Evolutionary conservation across 2,888 invertebrate species (phyloP).

Genomic region (Cosmia pyralina): DNA sequence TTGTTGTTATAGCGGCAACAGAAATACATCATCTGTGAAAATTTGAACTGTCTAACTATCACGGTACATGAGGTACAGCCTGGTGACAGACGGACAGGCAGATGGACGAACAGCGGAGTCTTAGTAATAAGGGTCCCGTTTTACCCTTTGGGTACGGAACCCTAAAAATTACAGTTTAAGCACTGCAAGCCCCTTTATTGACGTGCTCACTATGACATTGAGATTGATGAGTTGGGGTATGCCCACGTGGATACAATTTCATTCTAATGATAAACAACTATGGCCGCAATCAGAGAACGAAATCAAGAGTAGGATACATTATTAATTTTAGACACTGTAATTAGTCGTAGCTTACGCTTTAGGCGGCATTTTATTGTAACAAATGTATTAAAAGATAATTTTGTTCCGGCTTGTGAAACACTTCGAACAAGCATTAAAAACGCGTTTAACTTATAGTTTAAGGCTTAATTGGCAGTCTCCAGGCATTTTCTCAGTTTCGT

Average conservation of each 20-base stretch:
- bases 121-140: too few species aligned
- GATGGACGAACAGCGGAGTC: too few species aligned
- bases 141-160: too few species aligned
- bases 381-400: not conserved
- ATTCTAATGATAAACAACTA: not conserved
- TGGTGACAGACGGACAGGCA: too few species aligned
- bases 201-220: not conserved
- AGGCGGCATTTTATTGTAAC: not conserved
- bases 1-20: too few species aligned
- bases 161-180: not conserved
- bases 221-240: not conserved
- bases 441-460: not conserved
- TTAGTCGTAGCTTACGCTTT: not conserved
- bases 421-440: not conserved
- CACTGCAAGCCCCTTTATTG: not conserved
- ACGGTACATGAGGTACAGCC: too few species aligned
- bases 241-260: not conserved
- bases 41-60: too few species aligned
- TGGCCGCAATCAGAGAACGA: not conserved
- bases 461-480: not conserved
- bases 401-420: not conserved
- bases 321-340: not conserved
- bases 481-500: not conserved
- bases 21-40: too few species aligned
- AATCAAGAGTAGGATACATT: not conserved